Percentiles rank a stretch among this genome's conserved stretches.
Evolutionary conservation across 2,113 vertebrate genomes (phyloP).

Genomic region (Naja naja): DNA sequence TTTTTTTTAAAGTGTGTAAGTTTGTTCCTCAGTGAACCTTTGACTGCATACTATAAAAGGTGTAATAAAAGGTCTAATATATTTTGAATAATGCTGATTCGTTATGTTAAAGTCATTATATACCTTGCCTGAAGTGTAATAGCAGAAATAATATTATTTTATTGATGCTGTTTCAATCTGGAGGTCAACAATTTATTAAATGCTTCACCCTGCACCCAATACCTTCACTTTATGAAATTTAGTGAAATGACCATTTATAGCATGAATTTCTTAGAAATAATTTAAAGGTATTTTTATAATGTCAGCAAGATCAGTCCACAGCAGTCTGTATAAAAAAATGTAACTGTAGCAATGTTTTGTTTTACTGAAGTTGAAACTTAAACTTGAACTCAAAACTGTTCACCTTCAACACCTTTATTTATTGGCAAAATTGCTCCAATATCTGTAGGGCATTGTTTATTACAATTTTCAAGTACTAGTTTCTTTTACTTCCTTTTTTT

Average conservation of each 20-base stretch:
- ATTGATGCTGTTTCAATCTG: not conserved
- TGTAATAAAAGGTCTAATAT: not conserved
- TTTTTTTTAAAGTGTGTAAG: not conserved
- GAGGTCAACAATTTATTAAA: not conserved
- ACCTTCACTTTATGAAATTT: not conserved
- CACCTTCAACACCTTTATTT: not conserved
- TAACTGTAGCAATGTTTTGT: not conserved
- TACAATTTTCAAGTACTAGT: not conserved
- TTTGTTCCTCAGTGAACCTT: not conserved
- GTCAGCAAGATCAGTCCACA: not conserved
- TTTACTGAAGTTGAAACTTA: not conserved
- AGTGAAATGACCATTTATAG: not conserved
- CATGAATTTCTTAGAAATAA: not conserved
- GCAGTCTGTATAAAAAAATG: not conserved
- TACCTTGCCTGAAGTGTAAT: not conserved
- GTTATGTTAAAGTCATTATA: not conserved
- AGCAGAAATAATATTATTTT: not conserved
- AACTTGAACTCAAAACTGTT: not conserved
- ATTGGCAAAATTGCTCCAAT: not conserved
- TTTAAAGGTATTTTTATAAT: not conserved
- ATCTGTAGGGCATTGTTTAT: not conserved
- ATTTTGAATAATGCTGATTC: not conserved
- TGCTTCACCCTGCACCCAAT: not conserved
- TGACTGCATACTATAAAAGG: not conserved
- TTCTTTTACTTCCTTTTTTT: not conserved